A percentile compares a stretch with the other conserved stretches of the same genome.
Evolutionary conservation across 2,888 invertebrate genomes (phyloP).

Genomic region (Taenaris catops): DNA sequence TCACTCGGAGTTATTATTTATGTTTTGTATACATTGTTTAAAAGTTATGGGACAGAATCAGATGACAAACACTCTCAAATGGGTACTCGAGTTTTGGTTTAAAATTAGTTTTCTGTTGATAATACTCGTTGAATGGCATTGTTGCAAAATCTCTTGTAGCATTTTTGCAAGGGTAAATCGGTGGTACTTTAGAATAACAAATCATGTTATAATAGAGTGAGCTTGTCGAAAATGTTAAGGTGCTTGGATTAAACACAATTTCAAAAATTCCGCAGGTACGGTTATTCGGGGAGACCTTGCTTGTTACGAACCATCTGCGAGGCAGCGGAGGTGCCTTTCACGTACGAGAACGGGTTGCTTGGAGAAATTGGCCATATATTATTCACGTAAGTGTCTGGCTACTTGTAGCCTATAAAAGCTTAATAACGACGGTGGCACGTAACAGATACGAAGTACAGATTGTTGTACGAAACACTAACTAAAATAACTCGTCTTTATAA

Average conservation of each 20-base stretch:
- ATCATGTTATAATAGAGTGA: constrained; percentile 3
- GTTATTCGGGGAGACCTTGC: constrained; percentile 84
- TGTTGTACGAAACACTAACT: constrained; percentile 12
- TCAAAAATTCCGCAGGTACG: constrained; percentile 68
- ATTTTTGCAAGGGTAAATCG: constrained; percentile 1
- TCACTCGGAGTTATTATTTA: constrained; percentile 27
- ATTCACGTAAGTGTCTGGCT: constrained; percentile 84
- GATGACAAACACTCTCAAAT: constrained; percentile 28
- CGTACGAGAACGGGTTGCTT: constrained; percentile 84
- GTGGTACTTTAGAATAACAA: constrained; percentile 1
- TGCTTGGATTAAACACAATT: constrained; percentile 15
- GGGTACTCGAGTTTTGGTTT: constrained; percentile 19
- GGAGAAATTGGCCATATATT: constrained; percentile 88
- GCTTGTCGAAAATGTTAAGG: constrained; percentile 3
- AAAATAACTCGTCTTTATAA: too few species aligned
- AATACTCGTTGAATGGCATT: too few species aligned
- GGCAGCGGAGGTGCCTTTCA: constrained; percentile 84
- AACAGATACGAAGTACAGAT: constrained; percentile 18
- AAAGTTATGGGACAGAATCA: constrained; percentile 24
- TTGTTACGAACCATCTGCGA: constrained; percentile 88
- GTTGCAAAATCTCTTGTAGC: neutral
- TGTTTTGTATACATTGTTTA: constrained; percentile 28
- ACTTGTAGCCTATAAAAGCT: constrained; percentile 25
- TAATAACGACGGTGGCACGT: constrained; percentile 21
- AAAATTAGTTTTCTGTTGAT: constrained; percentile 8